Base-by-base conservation (phyloP, 2,888 invertebrate species). In the Eilema depressum region DNA sequence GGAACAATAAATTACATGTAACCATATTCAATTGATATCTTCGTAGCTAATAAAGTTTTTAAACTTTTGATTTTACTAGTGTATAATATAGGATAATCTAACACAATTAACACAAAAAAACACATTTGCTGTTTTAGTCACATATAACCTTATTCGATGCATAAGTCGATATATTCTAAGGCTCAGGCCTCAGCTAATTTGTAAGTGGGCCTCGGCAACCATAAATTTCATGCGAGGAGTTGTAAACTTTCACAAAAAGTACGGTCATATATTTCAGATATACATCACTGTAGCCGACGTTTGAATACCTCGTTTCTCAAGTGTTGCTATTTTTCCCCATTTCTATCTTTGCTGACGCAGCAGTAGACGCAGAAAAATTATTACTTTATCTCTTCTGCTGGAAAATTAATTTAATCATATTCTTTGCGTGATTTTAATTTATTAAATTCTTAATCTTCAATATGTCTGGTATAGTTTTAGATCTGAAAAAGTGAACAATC, bases 201-300 rank as follows among this genome's bases (percentile, higher is more conserved):
- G 89, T 89, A 88, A 90, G 89, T 89, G 87, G 86, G 87, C 85
- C 84, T 85, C 79, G 78, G 78, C 75, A 81, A 74, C 84, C 90
- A 88, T 92, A 92, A 91, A 92, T 92, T 89, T 86, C 83, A 89
- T 89, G 89, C 88, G 88, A 88, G 85, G 79, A 88, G 88, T 88
- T 89, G 88, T 86, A 89, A 92, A 92, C 86, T 91, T 90, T 86
- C 84, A 85, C 87, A 92, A 93, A 93, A 93, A 92, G 91, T 91
- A 91, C 87, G 77, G 89, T 85, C 87, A 89, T 93, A 93, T 91
- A 92, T 94, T 86, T 87, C 71, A 86, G 86, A 89, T 90, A 93
- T 93, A 92, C 90, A 92, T 93, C 91, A 93, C 89, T 79, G 77
- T 77, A 75, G 81, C 85, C 89, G 93, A 92, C 93, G 87, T 91